These are phyloP conservation scores for Coregonus clupeaformis DNA, from an alignment of 2,113 vertebrate species.

Conservation along the genomic window DNA sequence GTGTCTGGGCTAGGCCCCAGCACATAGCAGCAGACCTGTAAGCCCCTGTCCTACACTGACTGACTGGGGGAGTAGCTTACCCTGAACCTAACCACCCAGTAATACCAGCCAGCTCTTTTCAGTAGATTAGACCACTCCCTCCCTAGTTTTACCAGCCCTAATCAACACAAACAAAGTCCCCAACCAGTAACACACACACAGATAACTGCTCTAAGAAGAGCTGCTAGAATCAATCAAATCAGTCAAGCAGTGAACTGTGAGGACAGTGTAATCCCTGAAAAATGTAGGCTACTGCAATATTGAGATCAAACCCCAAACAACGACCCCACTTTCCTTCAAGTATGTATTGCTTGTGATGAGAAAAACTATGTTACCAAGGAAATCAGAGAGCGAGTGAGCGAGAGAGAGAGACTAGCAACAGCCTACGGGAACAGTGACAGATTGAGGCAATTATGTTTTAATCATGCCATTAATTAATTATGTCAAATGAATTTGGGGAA, in stretches of 20 bases:
- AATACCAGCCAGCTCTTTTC: constrained; percentile 43
- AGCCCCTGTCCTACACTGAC: constrained; percentile 38
- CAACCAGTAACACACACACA: constrained; percentile 4
- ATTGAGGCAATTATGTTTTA: constrained; percentile 3
- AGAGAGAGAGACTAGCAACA: not conserved
- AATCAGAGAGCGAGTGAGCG: not conserved
- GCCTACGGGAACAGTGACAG: not conserved
- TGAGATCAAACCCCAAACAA: too few species aligned
- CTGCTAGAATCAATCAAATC: not conserved
- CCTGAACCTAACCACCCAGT: constrained; percentile 15
- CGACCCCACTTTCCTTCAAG: too few species aligned
- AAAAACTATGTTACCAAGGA: too few species aligned
- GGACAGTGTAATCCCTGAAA: too few species aligned
- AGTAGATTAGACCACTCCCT: constrained; percentile 46
- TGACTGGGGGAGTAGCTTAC: constrained; percentile 15
- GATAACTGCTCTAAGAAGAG: not conserved
- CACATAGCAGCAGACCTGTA: constrained; percentile 43
- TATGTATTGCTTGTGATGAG: too few species aligned
- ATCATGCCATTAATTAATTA: not conserved
- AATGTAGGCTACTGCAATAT: too few species aligned
- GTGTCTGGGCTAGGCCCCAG: constrained; percentile 4
- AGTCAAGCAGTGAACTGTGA: too few species aligned
- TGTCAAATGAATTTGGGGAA: not conserved
- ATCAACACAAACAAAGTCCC: constrained; percentile 32
- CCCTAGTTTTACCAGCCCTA: constrained; percentile 12